Evolutionary conservation across 2,888 invertebrate species (phyloP).

Genomic region (Unio pictorum): DNA sequence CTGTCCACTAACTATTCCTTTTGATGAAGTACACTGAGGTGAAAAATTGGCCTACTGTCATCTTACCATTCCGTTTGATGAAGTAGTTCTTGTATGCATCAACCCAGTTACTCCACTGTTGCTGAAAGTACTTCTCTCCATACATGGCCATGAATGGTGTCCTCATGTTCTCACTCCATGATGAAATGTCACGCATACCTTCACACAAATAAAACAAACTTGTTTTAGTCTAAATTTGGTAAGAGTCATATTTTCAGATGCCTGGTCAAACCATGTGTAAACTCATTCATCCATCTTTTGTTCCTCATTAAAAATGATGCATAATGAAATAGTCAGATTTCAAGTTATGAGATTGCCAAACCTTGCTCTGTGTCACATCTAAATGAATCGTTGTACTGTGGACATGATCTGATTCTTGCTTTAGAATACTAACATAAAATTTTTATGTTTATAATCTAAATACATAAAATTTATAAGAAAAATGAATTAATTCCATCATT

Average conservation of each 20-base stretch:
- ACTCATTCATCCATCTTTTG: too few relatives aligned
- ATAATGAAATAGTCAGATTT: too few relatives aligned
- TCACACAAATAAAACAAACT: constrained; percentile 4
- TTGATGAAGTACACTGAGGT: constrained; percentile 73
- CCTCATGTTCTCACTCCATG: constrained; percentile 86
- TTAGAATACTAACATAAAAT: too few relatives aligned
- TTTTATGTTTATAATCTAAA: too few relatives aligned
- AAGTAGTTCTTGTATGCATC: constrained; percentile 76
- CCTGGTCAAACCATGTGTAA: too few relatives aligned
- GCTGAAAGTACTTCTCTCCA: constrained; percentile 80
- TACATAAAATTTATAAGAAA: too few relatives aligned
- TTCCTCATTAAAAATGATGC: too few relatives aligned
- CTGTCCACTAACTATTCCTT: constrained; percentile 64
- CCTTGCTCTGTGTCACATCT: too few relatives aligned
- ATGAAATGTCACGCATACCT: constrained; percentile 76
- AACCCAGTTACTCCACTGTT: constrained; percentile 83
- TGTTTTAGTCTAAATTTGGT: background rate
- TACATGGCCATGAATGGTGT: constrained; percentile 82
- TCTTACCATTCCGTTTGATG: constrained; percentile 72
- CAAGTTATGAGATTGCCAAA: too few relatives aligned
- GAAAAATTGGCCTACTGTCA: background rate
- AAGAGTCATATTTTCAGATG: background rate
- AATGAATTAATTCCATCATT: too few relatives aligned
- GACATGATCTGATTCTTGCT: too few relatives aligned
- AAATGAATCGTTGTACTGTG: too few relatives aligned